Evolutionary conservation across 1,140 invertebrate genomes (phyloP).

Genomic region (Penaeus indicus): DNA sequence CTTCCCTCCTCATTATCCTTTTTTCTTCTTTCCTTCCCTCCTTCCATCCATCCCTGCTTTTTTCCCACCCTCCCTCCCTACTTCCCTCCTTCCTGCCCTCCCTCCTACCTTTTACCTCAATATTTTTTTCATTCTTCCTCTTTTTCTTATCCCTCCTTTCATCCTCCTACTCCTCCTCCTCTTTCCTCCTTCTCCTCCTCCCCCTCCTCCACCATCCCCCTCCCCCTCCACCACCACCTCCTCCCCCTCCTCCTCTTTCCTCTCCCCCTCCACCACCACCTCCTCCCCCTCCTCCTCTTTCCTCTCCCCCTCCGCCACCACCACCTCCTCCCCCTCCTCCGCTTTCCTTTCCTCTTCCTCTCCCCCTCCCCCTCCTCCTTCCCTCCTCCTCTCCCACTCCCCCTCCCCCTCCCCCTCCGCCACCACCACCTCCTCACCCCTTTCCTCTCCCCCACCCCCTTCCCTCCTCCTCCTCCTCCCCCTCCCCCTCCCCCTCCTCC

Average conservation of each 20-base stretch:
- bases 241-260: neutral
- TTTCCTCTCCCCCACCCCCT: neutral
- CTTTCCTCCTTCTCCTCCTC: conserved; percentile 17
- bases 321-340: neutral
- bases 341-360: neutral
- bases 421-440: no score
- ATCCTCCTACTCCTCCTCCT: no score
- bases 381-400: neutral
- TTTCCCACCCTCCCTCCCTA: no score
- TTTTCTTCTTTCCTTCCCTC: no score
- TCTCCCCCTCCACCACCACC: neutral
- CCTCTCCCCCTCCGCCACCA: neutral
- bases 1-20: no score
- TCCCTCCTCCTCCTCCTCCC: neutral
- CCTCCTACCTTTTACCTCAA: neutral
- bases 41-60: no score
- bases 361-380: no score
- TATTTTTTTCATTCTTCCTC: neutral
- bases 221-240: neutral
- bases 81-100: conserved; percentile 29
- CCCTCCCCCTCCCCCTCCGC: neutral
- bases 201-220: no score
- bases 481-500: neutral
- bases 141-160: neutral
- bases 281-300: neutral